These are phyloP conservation scores for Cryptocheilus praepositus DNA, from an alignment of 2,888 invertebrate species.

Conservation along the genomic window DNA sequence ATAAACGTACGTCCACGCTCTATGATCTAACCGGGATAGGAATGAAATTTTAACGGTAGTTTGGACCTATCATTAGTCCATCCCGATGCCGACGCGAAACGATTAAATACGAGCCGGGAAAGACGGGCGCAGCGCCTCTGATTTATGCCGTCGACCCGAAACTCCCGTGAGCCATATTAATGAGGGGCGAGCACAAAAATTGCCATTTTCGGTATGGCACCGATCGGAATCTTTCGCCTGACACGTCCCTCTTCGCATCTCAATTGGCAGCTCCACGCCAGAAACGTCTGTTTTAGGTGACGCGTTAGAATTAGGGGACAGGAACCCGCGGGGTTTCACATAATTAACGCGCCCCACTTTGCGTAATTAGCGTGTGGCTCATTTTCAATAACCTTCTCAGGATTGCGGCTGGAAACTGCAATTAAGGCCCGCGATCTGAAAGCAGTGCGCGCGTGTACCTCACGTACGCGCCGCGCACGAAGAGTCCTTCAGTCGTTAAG, in stretches of 20 bases:
- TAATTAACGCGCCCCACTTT: conserved; percentile 40
- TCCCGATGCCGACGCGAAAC: background rate
- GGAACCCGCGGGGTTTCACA: too few relatives aligned
- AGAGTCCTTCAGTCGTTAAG: too few relatives aligned
- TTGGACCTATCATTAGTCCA: conserved; percentile 3
- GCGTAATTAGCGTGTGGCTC: conserved; percentile 46
- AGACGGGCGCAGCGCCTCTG: too few relatives aligned
- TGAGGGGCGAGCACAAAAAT: background rate
- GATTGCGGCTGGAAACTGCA: conserved; percentile 36
- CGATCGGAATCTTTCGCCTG: too few relatives aligned
- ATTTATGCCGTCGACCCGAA: too few relatives aligned
- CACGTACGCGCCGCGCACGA: too few relatives aligned
- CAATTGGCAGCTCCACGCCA: background rate
- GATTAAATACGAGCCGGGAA: background rate
- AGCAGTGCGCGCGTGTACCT: background rate
- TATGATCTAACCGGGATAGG: background rate
- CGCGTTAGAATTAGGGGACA: conserved; percentile 20
- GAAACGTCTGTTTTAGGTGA: conserved; percentile 10
- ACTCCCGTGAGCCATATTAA: background rate
- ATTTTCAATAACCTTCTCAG: conserved; percentile 45
- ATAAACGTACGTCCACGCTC: background rate
- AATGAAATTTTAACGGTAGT: conserved; percentile 23
- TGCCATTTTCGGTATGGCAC: too few relatives aligned
- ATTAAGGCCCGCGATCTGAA: conserved; percentile 25
- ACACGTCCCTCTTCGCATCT: too few relatives aligned